phyloP scores from a whole-genome alignment of 1,140 invertebrate genomes.

The Temnothorax nylanderi region DNA sequence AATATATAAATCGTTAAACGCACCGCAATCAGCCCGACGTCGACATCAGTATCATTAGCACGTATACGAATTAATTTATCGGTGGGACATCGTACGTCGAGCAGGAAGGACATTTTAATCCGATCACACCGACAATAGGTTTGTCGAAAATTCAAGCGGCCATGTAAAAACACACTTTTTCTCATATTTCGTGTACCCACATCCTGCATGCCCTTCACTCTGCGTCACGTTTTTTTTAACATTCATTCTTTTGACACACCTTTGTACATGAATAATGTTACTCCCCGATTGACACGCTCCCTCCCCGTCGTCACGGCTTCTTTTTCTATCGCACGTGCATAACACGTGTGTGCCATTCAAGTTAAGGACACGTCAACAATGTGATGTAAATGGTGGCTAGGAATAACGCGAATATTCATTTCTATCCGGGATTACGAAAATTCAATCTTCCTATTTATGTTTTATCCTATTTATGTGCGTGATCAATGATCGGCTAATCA shows the following conservation, averaged over 20 bases:
- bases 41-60: slow-evolving; percentile 9
- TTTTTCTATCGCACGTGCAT: background rate
- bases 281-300: background rate
- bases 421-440: background rate
- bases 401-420: background rate
- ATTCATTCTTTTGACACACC: background rate
- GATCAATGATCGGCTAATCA: background rate
- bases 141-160: slow-evolving; percentile 76
- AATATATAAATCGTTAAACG: background rate
- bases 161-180: slow-evolving; percentile 79
- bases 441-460: background rate
- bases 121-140: slow-evolving; percentile 74
- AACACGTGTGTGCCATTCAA: slow-evolving; percentile 30
- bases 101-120: slow-evolving; percentile 79
- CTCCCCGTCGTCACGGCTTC: background rate
- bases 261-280: slow-evolving; percentile 33
- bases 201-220: too few species aligned
- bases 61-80: slow-evolving; percentile 18
- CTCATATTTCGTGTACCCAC: background rate
- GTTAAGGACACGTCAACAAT: background rate
- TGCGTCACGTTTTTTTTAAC: background rate
- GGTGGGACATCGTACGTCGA: slow-evolving; percentile 67
- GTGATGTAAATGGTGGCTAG: background rate
- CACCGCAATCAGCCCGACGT: background rate
- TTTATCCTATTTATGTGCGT: background rate